Evolutionary conservation across 2,888 invertebrate species (phyloP).

Genomic region (Sicus ferrugineus): DNA sequence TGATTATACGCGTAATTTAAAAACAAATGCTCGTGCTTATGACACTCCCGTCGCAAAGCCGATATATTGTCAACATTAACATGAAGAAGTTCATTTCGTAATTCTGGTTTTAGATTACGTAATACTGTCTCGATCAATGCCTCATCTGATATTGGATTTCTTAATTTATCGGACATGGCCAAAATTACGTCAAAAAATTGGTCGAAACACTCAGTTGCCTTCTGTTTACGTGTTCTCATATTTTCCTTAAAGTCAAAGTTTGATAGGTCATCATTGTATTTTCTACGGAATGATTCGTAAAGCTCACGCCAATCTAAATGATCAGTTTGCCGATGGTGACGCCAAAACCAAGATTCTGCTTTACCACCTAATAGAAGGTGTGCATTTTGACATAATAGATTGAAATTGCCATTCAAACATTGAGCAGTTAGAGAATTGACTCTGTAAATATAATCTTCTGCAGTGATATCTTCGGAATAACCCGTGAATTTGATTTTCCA

Average conservation of each 20-base stretch:
- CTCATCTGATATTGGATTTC: slow-evolving; percentile 9
- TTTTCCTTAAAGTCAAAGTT: slow-evolving; percentile 32
- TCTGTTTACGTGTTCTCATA: slow-evolving; percentile 27
- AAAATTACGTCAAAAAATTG: slow-evolving; percentile 23
- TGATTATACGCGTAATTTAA: too few species aligned
- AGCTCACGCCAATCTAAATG: slow-evolving; percentile 25
- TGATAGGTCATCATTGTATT: slow-evolving; percentile 20
- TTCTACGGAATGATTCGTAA: slow-evolving; percentile 8
- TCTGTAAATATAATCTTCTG: slow-evolving; percentile 32
- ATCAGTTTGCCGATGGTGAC: slow-evolving; percentile 24
- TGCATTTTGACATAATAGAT: too few species aligned
- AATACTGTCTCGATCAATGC: slow-evolving; percentile 29
- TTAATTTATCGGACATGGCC: slow-evolving; percentile 20
- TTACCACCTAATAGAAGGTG: too few species aligned
- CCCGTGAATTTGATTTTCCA: slow-evolving; percentile 33
- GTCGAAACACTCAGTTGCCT: slow-evolving; percentile 23
- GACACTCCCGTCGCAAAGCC: too few species aligned
- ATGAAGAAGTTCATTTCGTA: too few species aligned
- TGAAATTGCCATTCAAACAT: slow-evolving; percentile 13
- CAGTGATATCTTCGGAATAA: slow-evolving; percentile 21
- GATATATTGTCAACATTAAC: too few species aligned
- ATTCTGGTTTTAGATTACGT: too few species aligned
- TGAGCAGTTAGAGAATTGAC: slow-evolving; percentile 20
- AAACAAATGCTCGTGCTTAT: too few species aligned
- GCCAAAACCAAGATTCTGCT: slow-evolving; percentile 35